These are phyloP conservation scores for Andrena marginata DNA, from an alignment of 2,888 invertebrate species.

Conservation along the genomic window DNA sequence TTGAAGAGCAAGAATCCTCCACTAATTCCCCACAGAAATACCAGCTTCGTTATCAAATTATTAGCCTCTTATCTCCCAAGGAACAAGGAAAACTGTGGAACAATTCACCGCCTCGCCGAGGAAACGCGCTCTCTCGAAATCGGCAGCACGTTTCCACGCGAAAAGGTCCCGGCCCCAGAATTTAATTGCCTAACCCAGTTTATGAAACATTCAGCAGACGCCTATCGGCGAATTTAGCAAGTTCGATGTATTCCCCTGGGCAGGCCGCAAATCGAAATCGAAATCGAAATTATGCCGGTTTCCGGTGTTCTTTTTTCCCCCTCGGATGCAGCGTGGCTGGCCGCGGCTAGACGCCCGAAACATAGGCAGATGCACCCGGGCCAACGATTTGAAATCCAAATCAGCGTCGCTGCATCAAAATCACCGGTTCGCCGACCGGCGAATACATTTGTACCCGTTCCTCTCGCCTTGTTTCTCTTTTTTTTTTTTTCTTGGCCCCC, in stretches of 20 bases:
- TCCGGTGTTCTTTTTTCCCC: slow-evolving; percentile 17
- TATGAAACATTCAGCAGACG: slow-evolving; percentile 30
- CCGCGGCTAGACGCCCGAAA: slow-evolving; percentile 57
- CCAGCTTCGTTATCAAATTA: no score
- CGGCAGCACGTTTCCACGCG: neutral
- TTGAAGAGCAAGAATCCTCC: no score
- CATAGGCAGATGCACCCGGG: slow-evolving; percentile 76
- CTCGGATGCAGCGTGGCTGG: slow-evolving; percentile 56
- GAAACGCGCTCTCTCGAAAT: no score
- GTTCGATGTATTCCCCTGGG: slow-evolving; percentile 24
- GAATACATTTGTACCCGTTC: slow-evolving; percentile 68
- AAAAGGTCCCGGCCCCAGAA: neutral
- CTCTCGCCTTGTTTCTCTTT: neutral
- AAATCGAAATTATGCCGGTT: slow-evolving; percentile 42
- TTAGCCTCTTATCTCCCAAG: no score
- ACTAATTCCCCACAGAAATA: no score
- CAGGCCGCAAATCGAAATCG: slow-evolving; percentile 37
- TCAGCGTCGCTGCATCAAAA: slow-evolving; percentile 71
- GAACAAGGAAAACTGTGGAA: no score
- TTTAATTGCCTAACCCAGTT: neutral
- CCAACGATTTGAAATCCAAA: slow-evolving; percentile 75
- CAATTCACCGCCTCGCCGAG: no score
- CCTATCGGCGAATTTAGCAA: slow-evolving; percentile 43
- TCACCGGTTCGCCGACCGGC: slow-evolving; percentile 43
- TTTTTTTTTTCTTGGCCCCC: neutral